phyloP scores from a whole-genome alignment of 2,888 invertebrate species.

The Torymus texanus region DNA sequence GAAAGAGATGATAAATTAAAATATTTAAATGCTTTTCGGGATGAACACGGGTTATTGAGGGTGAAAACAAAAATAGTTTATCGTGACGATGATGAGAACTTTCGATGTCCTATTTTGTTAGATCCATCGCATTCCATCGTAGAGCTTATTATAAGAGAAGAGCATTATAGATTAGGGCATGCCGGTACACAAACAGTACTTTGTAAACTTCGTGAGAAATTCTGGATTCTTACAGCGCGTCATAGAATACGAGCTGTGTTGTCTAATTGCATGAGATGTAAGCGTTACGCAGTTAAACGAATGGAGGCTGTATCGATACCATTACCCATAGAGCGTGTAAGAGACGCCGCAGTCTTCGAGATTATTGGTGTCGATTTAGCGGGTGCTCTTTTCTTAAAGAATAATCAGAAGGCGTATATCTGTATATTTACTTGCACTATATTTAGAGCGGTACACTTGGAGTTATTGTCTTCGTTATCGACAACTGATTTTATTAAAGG shows the following conservation, averaged over 20 bases:
- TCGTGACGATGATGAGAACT: constrained; percentile 20
- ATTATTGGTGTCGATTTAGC: constrained; percentile 65
- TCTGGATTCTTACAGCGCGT: constrained; percentile 1
- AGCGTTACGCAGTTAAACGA: constrained; percentile 56
- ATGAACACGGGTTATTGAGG: not conserved
- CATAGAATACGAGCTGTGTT: constrained; percentile 48
- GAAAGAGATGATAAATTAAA: constrained; percentile 2
- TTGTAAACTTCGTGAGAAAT: no score
- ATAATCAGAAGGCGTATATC: no score
- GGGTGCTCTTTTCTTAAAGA: no score
- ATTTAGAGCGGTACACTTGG: no score
- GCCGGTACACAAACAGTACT: constrained; percentile 49
- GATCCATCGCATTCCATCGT: not conserved
- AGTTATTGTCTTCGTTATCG: no score
- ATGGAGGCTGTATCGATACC: constrained; percentile 57
- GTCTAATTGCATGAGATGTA: constrained; percentile 53
- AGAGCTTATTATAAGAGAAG: not conserved
- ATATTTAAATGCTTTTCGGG: not conserved
- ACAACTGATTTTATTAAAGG: no score
- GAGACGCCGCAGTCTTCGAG: no score
- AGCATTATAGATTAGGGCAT: constrained; percentile 48
- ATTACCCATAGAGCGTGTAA: constrained; percentile 65
- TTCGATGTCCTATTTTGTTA: constrained; percentile 39
- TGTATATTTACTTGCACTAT: no score
- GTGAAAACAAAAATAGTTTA: constrained; percentile 22